phyloP scores from a whole-genome alignment of 2,888 invertebrate genomes.

The Dicycla oo region DNA sequence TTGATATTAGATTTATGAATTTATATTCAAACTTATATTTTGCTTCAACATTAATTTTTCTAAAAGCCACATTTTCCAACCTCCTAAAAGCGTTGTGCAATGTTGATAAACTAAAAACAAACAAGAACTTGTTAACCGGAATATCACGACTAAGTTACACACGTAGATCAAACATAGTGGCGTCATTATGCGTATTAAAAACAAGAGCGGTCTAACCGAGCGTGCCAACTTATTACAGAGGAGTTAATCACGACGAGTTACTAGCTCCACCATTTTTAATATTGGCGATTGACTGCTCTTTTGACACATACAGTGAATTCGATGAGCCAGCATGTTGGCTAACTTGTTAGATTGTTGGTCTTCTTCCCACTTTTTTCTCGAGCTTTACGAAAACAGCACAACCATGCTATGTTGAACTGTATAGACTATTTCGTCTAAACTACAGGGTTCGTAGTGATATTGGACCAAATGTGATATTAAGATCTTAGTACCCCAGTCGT shows the following conservation, averaged over 20 bases:
- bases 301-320: constrained; percentile 42
- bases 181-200: constrained; percentile 6
- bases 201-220: constrained; percentile 56
- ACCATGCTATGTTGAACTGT: background rate
- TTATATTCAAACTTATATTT: background rate
- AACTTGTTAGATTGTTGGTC: background rate
- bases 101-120: background rate
- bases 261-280: constrained; percentile 73
- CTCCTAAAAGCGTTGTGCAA: background rate
- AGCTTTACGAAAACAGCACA: background rate
- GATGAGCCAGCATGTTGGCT: constrained; percentile 14
- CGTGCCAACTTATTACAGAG: constrained; percentile 58
- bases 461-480: background rate
- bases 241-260: constrained; percentile 69
- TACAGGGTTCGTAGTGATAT: background rate
- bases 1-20: background rate
- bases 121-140: background rate
- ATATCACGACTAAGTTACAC: background rate
- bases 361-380: background rate
- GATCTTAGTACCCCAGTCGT: background rate
- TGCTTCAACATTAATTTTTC: background rate
- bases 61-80: background rate
- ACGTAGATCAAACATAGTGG: background rate
- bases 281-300: constrained; percentile 74
- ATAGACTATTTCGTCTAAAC: background rate